phyloP scores from a whole-genome alignment of 92 coral and sea anemone species.

The Epizoanthus ramosus region DNA sequence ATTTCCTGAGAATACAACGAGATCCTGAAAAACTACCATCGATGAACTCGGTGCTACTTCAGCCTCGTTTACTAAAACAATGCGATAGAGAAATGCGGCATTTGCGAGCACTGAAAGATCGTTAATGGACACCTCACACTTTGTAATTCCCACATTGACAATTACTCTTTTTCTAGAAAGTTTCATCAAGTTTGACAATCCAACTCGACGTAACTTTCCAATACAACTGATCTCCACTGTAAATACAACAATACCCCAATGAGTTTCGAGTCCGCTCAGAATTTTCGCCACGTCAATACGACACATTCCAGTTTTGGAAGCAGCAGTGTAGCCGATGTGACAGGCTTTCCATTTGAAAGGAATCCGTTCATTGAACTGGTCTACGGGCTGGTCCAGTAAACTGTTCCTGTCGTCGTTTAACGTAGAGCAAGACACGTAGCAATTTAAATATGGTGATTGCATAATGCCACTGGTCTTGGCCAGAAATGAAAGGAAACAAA shows the following conservation, averaged over 20 bases:
- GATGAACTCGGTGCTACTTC: conserved; percentile 2
- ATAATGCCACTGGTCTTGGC: not conserved
- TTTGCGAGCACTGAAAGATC: conserved; percentile 60
- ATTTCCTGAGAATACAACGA: not conserved
- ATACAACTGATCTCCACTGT: not conserved
- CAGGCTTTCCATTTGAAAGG: not conserved
- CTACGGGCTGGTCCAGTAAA: not conserved
- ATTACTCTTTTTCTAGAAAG: conserved; percentile 57
- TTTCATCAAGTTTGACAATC: conserved; percentile 44
- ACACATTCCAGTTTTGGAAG: not conserved
- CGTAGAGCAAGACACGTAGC: not conserved
- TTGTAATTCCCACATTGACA: conserved; percentile 33
- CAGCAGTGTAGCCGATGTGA: not conserved
- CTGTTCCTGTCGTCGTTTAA: not conserved
- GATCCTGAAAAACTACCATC: conserved; percentile 17
- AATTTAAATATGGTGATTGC: not conserved
- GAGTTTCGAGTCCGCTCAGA: not conserved
- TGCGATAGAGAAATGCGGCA: conserved; percentile 67
- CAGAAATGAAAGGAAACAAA: not conserved
- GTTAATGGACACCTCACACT: conserved; percentile 48
- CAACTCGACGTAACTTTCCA: not conserved
- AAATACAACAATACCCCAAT: not conserved
- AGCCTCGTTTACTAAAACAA: conserved; percentile 44
- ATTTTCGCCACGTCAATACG: not conserved
- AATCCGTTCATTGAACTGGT: not conserved